Evolutionary conservation across 2,888 invertebrate genomes (phyloP).

Genomic region (Xylophagus ater): DNA sequence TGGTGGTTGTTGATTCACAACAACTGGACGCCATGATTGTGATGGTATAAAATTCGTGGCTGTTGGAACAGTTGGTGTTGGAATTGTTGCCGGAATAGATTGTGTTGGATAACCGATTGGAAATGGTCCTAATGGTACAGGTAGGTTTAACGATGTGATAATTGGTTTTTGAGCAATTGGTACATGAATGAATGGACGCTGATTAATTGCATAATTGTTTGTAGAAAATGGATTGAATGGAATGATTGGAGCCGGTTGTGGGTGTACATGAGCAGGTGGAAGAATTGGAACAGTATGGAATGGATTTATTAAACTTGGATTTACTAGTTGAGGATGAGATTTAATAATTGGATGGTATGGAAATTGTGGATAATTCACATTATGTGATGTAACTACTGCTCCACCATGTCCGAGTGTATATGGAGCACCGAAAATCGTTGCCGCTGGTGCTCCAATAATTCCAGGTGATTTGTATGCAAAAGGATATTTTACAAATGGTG

Average conservation of each 20-base stretch:
- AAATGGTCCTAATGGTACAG: constrained; percentile 19
- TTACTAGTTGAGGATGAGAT: constrained; percentile 17
- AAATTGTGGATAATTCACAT: constrained; percentile 31
- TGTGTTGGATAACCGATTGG: constrained; percentile 17
- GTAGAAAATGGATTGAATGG: constrained; percentile 10
- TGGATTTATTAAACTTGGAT: constrained; percentile 7
- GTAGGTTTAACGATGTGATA: not conserved
- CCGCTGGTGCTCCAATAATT: constrained; percentile 10
- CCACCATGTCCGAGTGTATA: constrained; percentile 32
- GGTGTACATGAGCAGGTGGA: constrained; percentile 14
- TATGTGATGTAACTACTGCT: constrained; percentile 32
- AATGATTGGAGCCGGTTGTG: constrained; percentile 11
- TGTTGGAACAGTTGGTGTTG: not conserved
- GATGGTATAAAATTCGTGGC: not conserved
- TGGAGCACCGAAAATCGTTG: constrained; percentile 18
- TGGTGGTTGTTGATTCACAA: not conserved
- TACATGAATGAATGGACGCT: constrained; percentile 17
- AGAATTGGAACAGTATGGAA: constrained; percentile 8
- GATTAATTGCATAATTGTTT: constrained; percentile 13
- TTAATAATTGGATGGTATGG: no score
- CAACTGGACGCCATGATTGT: constrained; percentile 12
- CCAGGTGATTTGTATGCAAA: constrained; percentile 12
- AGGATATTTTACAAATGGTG: constrained; percentile 14
- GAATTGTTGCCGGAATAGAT: not conserved
- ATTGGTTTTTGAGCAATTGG: constrained; percentile 15